Evolutionary conservation across 1,140 invertebrate genomes (phyloP).

Genomic region (Zaprionus gabonicus): DNA sequence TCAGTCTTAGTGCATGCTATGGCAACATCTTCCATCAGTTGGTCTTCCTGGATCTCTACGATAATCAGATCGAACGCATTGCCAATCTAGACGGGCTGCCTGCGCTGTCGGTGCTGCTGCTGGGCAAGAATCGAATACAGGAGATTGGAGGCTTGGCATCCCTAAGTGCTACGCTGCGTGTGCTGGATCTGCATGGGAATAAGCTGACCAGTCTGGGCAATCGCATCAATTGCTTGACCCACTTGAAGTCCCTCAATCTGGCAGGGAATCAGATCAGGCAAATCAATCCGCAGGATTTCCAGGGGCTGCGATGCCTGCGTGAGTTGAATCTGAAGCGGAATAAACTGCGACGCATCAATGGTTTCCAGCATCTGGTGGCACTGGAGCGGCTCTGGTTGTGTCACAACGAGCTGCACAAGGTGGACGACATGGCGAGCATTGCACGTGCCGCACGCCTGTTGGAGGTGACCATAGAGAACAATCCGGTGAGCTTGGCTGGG

Average conservation of each 20-base stretch:
- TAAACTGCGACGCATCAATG: slow-evolving; percentile 91
- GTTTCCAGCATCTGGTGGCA: slow-evolving; percentile 89
- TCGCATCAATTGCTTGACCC: slow-evolving; percentile 86
- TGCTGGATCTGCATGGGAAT: slow-evolving; percentile 96
- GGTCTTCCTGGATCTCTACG: slow-evolving; percentile 96
- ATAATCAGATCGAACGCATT: slow-evolving; percentile 96
- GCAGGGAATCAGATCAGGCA: slow-evolving; percentile 94
- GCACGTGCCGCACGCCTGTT: slow-evolving; percentile 89
- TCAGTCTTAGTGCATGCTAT: slow-evolving; percentile 68
- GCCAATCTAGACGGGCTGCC: slow-evolving; percentile 90
- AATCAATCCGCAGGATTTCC: slow-evolving; percentile 90
- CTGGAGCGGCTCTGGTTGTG: slow-evolving; percentile 83
- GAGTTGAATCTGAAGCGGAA: slow-evolving; percentile 96
- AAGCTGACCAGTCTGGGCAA: slow-evolving; percentile 88
- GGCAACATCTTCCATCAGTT: slow-evolving; percentile 88
- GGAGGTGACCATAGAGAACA: slow-evolving; percentile 94
- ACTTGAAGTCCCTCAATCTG: slow-evolving; percentile 95
- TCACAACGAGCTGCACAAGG: slow-evolving; percentile 86
- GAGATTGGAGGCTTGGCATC: slow-evolving; percentile 83
- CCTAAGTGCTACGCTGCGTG: slow-evolving; percentile 83
- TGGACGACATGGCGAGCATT: slow-evolving; percentile 92
- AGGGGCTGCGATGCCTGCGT: slow-evolving; percentile 90
- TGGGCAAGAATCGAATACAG: slow-evolving; percentile 93
- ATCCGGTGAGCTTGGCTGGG: slow-evolving; percentile 90
- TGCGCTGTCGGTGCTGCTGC: slow-evolving; percentile 92